phyloP scores from a whole-genome alignment of 2,888 invertebrate genomes.

The Stratiomys singularior region DNA sequence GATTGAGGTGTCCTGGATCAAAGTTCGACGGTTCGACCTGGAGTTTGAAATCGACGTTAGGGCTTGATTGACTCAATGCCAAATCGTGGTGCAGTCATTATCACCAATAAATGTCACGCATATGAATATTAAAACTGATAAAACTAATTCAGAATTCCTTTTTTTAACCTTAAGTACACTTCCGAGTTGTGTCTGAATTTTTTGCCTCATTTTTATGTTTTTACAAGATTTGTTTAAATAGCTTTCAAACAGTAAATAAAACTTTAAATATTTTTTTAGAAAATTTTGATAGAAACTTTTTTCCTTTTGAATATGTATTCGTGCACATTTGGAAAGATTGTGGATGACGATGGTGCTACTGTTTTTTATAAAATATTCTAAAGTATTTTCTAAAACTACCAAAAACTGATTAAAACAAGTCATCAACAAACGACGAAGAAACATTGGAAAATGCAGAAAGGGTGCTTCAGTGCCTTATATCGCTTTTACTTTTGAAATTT shows the following conservation, averaged over 20 bases:
- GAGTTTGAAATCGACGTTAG: conserved; percentile 46
- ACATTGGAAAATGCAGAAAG: no score
- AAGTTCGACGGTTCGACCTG: no score
- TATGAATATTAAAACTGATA: not conserved
- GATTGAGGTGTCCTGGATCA: conserved; percentile 32
- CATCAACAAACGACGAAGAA: no score
- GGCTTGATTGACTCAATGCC: conserved; percentile 6
- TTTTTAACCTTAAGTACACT: not conserved
- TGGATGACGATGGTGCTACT: not conserved
- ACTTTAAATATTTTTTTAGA: not conserved
- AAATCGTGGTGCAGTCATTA: not conserved
- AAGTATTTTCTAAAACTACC: no score
- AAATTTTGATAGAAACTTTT: not conserved
- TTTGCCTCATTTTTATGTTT: not conserved
- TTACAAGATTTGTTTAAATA: not conserved
- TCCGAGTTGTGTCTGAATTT: not conserved
- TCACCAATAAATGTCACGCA: not conserved
- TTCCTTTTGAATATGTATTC: not conserved
- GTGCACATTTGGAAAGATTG: not conserved
- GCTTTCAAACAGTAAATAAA: no score
- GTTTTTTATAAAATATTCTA: no score
- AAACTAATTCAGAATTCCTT: not conserved
- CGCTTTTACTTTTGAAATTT: no score
- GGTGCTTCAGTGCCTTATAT: no score
- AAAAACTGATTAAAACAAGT: no score